Percentiles rank a stretch among this genome's conserved stretches.
Conservation (phyloP, 2,113 vertebrate species). For the Murina feae region DNA sequence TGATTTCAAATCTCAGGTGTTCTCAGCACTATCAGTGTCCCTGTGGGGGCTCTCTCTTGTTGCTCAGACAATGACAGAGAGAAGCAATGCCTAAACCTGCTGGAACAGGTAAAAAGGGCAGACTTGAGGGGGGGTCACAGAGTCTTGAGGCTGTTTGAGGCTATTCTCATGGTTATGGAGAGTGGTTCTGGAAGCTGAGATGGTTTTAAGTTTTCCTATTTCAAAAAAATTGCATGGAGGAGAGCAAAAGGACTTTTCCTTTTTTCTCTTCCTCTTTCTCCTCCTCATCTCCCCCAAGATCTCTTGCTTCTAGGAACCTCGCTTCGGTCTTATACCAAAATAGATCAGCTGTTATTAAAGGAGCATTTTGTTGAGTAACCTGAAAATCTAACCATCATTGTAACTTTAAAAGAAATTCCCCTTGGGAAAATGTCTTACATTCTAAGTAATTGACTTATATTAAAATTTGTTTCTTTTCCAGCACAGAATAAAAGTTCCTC, state of each 20-base stretch:
- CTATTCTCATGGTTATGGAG: background rate
- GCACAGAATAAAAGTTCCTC: background rate
- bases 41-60: background rate
- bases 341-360: background rate
- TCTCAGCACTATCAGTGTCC: background rate
- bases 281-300: background rate
- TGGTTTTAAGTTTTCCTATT: background rate
- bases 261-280: background rate
- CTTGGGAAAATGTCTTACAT: background rate
- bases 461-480: background rate
- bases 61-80: background rate
- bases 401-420: background rate
- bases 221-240: background rate
- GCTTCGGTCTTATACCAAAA: background rate
- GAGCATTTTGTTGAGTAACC: background rate
- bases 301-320: background rate
- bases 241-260: background rate
- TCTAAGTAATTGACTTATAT: background rate
- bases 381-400: background rate
- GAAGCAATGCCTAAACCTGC: background rate
- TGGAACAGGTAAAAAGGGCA: accelerated
- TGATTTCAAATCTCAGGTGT: background rate
- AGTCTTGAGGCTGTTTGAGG: background rate
- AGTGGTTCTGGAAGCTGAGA: background rate
- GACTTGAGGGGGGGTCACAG: accelerated